Base-by-base conservation (phyloP, 2,888 invertebrate genomes). In the Odontocolon sp. region DNA sequence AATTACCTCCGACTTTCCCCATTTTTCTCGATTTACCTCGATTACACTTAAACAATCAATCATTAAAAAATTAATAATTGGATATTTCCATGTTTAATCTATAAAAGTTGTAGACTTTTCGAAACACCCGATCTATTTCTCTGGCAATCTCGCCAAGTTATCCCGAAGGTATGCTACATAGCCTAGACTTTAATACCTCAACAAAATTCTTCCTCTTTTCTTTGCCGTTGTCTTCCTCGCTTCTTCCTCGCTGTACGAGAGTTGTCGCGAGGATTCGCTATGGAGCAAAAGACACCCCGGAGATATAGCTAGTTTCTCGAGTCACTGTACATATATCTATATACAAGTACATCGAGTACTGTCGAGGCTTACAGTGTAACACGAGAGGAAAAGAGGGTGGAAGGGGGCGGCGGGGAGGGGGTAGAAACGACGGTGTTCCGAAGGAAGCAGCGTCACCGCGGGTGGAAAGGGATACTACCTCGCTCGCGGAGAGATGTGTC, bases 381-480 rank as follows among this genome's bases (percentile, higher is more conserved):
- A 42, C 54, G 36, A 66, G 54, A 54, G 54, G 40, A 3, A 42
- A 14, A 4, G 9, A 9, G 59, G 14, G 28, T 31, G 11, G 11
- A 21, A 28, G 36, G 21, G 40, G 3, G 59, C 14, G 4, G 9
- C 5, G 59, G 14, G 28, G 54, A 23, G 11, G 21, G 28, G 36
- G 21, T 54, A 45, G 52, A 67, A 31, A 45, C 33, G 31, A 18
- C 28, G 21, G 54, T 9, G 66, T 63, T 45, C 63, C 61, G 42
- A 63, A 63, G 38, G 33, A 61, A 61, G 14, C 54, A 50, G 57
- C 56, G 63, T 74, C 47, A 63, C 42, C 50, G 69, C 63, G 63
- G 63, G 21, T 64, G 56, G 56, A 75, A 75, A 69, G 57, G 68
- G 69, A 74, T 64, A 61, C 18, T 14, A 67, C 36, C 38, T 40